Conservation (phyloP, 2,113 vertebrate genomes). For the Lipotes vexillifer region DNA sequence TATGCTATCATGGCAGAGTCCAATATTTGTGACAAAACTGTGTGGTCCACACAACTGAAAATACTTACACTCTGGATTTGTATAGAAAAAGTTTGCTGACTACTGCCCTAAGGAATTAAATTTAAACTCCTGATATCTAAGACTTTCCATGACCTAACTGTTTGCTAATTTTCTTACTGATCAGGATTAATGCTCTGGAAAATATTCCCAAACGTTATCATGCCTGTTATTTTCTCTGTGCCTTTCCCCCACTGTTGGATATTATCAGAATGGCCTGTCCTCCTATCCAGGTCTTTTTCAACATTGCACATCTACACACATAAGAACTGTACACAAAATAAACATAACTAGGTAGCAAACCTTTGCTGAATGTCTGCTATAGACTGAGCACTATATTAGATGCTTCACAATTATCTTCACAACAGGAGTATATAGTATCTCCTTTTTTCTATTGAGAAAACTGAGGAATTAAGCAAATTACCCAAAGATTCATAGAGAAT, state of each 20-base stretch:
- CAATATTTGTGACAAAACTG: background rate
- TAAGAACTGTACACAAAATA: background rate
- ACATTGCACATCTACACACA: background rate
- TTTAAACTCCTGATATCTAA: background rate
- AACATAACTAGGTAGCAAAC: background rate
- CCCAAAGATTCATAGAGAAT: background rate
- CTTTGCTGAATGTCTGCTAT: background rate
- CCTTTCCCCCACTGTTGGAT: background rate
- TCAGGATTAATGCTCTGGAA: background rate
- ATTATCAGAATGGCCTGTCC: background rate
- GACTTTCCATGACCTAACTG: background rate
- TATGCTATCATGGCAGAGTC: background rate
- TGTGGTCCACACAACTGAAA: background rate
- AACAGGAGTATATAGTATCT: background rate
- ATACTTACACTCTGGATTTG: background rate
- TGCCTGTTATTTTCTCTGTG: background rate
- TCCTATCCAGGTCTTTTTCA: background rate
- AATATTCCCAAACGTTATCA: background rate
- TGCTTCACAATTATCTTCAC: background rate
- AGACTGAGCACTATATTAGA: background rate
- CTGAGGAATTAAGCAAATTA: background rate
- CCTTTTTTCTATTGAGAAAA: background rate
- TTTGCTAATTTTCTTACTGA: background rate
- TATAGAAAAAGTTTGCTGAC: background rate
- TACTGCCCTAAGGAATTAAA: background rate